Conservation (phyloP, 2,888 invertebrate genomes). For the Agrochola litura region DNA sequence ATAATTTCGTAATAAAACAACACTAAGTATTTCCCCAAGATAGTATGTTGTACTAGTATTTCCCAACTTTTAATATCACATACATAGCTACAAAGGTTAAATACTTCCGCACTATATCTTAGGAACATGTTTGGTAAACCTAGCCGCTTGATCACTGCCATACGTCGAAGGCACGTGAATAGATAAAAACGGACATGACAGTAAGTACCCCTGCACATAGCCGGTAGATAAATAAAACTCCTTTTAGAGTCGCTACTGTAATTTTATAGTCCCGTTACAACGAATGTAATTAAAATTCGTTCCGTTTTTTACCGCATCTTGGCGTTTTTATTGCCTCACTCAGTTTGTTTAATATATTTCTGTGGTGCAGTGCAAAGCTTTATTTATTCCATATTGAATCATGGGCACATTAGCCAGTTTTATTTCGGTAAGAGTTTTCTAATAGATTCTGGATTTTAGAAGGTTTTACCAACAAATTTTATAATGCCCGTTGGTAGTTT, state of each 20-base stretch:
- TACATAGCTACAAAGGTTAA: constrained; percentile 5
- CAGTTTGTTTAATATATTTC: constrained; percentile 53
- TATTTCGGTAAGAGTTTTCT: constrained; percentile 4
- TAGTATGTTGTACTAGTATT: constrained; percentile 27
- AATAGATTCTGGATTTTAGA: not conserved
- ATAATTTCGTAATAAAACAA: constrained; percentile 19
- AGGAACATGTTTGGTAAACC: constrained; percentile 27
- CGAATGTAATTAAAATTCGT: constrained; percentile 68
- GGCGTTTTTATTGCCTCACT: constrained; percentile 57
- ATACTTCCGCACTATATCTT: constrained; percentile 9
- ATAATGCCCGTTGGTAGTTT: not conserved
- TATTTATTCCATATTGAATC: constrained; percentile 25
- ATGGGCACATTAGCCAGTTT: constrained; percentile 11
- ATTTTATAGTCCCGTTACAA: constrained; percentile 67
- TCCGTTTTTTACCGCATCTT: constrained; percentile 66
- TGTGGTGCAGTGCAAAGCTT: constrained; percentile 27
- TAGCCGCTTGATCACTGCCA: constrained; percentile 4
- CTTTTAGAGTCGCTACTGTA: constrained; percentile 64
- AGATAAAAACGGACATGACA: constrained; percentile 56
- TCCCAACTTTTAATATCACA: constrained; percentile 30
- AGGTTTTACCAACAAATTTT: not conserved
- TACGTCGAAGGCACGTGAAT: constrained; percentile 29
- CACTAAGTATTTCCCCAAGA: not conserved
- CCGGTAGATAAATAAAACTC: constrained; percentile 60
- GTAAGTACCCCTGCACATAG: constrained; percentile 47